Base-by-base conservation (phyloP, 2,888 invertebrate genomes). In the Julus scanicus region DNA sequence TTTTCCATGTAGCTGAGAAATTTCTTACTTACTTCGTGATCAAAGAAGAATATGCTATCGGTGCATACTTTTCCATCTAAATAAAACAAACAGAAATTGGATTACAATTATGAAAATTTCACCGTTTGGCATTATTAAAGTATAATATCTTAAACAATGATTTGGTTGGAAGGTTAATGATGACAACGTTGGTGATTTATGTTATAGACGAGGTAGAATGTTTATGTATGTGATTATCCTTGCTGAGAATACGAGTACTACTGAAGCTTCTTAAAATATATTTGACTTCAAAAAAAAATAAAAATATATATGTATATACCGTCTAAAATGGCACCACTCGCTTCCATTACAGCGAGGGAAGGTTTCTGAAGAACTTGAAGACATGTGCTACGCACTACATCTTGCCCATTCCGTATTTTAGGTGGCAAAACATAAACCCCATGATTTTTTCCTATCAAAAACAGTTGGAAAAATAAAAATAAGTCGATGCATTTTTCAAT, bases 21-120 rank as follows among this genome's bases (percentile, higher is more conserved):
- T 88, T 91, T 91, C 29, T 90, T 89, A 44, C 91, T 90, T 13
- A 93, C 90, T 57, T 91, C 90, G 88, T 91, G 91, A 88, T 92
- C 92, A 90, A 93, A 92, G 90, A 91, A 93, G 89, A 92, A 93
- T 11, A 91, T 91, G 90, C 93, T 93, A 90, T 93, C 93, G 13
- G 92, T 93, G 90, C 92, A 93, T 15, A 92, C 92, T 63, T 90
- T 90, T 13, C 89, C 89, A 8, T 89, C 89, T 89, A 89, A 88
- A 29, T 87, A 88, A 53, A 86, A 89, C 48, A 89, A 11, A 87
- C n/a, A 29, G 29, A 29, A 29, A 29, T 29, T 29, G 0, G 29
- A 29, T 29, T 29, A 29, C 29, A 29, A 1, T 29, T 29, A 29
- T 29, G 29, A 29, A 29, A 29, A 29, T 29, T 0, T 29, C 29